These are phyloP conservation scores for Corythoichthys haematopterus DNA, from an alignment of 2,113 vertebrate genomes.

Conservation along the genomic window DNA sequence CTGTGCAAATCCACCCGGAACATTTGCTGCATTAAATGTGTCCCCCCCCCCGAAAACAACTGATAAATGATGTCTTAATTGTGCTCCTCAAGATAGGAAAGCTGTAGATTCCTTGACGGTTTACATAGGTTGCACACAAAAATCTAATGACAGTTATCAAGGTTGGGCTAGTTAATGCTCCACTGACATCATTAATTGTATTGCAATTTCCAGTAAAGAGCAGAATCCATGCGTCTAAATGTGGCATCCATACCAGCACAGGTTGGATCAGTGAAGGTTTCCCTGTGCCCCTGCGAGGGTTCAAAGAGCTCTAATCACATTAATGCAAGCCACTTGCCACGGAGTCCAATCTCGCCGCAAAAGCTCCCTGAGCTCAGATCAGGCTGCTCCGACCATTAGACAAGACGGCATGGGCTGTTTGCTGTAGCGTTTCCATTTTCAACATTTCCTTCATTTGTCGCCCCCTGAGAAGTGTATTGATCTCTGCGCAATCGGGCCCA, in stretches of 20 bases:
- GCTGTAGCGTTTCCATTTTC: constrained; percentile 37
- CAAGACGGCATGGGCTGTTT: constrained; percentile 32
- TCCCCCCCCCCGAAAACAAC: too few species aligned
- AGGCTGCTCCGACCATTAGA: constrained; percentile 29
- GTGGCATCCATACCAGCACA: background rate
- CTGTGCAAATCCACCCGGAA: background rate
- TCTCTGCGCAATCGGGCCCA: constrained; percentile 40
- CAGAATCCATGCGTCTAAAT: background rate
- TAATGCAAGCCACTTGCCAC: constrained; percentile 59
- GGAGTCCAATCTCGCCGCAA: constrained; percentile 37
- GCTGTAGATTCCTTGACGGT: too few species aligned
- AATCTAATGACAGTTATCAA: background rate
- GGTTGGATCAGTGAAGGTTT: constrained; percentile 22
- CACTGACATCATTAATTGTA: background rate
- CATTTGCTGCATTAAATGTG: background rate
- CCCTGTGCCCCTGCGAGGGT: constrained; percentile 18
- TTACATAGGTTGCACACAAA: too few species aligned
- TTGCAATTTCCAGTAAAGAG: background rate
- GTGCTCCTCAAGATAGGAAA: too few species aligned
- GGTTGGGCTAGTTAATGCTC: background rate
- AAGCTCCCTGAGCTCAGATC: constrained; percentile 52
- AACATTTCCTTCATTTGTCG: constrained; percentile 38
- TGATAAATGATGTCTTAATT: too few species aligned
- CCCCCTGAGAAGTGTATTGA: constrained; percentile 39
- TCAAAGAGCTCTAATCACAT: constrained; percentile 63